Evolutionary conservation across 2,113 vertebrate species (phyloP).

Genomic region (Brienomyrus brachyistius): DNA sequence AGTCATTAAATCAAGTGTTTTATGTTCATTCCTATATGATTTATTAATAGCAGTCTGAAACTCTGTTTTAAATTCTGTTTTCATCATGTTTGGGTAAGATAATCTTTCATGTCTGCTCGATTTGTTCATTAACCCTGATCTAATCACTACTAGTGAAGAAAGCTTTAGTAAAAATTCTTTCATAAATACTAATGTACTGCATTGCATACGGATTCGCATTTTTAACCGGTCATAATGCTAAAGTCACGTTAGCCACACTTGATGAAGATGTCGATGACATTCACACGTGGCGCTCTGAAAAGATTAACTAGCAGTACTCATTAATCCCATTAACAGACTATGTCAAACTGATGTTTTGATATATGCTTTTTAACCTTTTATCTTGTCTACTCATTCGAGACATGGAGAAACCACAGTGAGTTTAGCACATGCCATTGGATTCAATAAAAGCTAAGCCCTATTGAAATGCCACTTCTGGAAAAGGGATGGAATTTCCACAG

Average conservation of each 20-base stretch:
- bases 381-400: neutral
- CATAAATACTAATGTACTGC: neutral
- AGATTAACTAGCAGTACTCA: neutral
- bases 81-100: neutral
- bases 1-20: neutral
- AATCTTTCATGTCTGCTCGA: neutral
- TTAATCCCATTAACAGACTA: neutral
- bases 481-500: neutral
- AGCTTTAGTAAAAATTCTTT: neutral
- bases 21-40: neutral
- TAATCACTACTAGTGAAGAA: neutral
- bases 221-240: neutral
- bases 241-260: neutral
- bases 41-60: neutral
- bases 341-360: neutral
- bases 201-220: neutral
- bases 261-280: neutral
- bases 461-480: neutral
- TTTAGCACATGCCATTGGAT: neutral
- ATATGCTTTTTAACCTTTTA: neutral
- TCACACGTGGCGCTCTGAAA: neutral
- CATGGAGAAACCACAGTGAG: neutral
- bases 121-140: neutral
- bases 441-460: neutral
- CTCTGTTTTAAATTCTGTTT: neutral